Evolutionary conservation across 2,113 vertebrate genomes (phyloP), one percentile per base, ranked within the genome.

Genomic region (Micromys minutus): DNA sequence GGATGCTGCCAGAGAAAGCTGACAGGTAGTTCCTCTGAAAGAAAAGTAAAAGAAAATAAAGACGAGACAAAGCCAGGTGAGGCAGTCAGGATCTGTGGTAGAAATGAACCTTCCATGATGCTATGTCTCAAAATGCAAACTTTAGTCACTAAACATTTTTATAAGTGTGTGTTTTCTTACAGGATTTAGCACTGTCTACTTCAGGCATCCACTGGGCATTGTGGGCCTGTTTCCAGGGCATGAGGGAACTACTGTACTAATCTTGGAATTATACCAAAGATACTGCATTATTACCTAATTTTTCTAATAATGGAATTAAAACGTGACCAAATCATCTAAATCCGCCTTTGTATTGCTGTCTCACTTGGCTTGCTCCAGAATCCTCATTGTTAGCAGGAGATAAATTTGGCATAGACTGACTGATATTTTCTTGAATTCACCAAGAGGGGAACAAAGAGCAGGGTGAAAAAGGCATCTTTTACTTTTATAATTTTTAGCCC

Each of bases 401-500:
- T 45, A 77, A 76, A 94, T 92, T 93, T 96, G 95, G 42, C 63
- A 55, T 63, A 91, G 57, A 91, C 90, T 90, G 57, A 92, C 88
- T 93, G 50, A 89, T 81, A 94, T 89, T 97, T 95, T 89, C 69
- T 93, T 92, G 65, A 92, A 95, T 94, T 93, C 57, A 92, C 94
- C 3, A 21, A 71, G 13, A 71, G 61, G 65, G 39, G 61, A 72
- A 39, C 26, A 69, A 85, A 91, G 88, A 74, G 36, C 31, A 39
- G 7, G 10, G 65, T 88, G 47, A 89, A 90, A 94, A 91, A 90
- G 63, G 61, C 31, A 90, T 94, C 67, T 96, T 96, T 94, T 31
- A 94, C 95, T 96, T 98, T 96, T 87, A 91, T 96, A 98, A 98
- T 97, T 97, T 97, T 97, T 94, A 96, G 95, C 92, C 93, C 72